Evolutionary conservation across 2,888 invertebrate genomes (phyloP).

Genomic region (Bellardia pandia): DNA sequence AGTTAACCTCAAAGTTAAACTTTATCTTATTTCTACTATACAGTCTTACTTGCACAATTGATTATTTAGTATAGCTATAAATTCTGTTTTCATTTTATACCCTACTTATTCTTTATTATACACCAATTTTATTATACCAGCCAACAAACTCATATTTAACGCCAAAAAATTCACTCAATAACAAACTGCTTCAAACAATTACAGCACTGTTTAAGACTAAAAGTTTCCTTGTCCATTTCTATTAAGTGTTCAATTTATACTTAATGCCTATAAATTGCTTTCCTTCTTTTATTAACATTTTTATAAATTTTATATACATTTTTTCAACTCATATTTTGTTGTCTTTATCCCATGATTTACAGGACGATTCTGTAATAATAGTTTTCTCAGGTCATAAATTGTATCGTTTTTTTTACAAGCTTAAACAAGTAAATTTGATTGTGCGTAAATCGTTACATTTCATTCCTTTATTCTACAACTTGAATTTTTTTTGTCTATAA

Average conservation of each 20-base stretch:
- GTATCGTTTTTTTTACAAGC: constrained; percentile 3
- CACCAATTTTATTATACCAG: not conserved
- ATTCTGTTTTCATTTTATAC: not conserved
- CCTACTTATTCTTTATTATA: not conserved
- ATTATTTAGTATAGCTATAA: not conserved
- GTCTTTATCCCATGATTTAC: constrained; percentile 51
- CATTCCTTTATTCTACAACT: not conserved
- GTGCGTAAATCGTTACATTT: constrained; percentile 44
- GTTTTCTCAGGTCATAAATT: constrained; percentile 64
- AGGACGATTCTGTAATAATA: constrained; percentile 42
- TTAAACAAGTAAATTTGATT: constrained; percentile 49
- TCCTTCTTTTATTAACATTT: constrained; percentile 17
- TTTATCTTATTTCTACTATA: too few species aligned
- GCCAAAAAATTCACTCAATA: not conserved
- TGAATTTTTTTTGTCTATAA: not conserved
- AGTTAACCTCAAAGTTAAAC: too few species aligned
- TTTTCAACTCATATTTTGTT: constrained; percentile 37
- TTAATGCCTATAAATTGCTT: constrained; percentile 42
- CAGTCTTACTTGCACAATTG: too few species aligned
- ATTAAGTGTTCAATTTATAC: constrained; percentile 10
- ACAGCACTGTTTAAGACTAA: not conserved
- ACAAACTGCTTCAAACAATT: not conserved
- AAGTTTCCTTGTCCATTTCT: not conserved
- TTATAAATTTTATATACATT: constrained; percentile 14
- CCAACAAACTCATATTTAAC: not conserved